Base-by-base conservation (phyloP, 2,113 vertebrate species). In the Periophthalmus modestus region DNA sequence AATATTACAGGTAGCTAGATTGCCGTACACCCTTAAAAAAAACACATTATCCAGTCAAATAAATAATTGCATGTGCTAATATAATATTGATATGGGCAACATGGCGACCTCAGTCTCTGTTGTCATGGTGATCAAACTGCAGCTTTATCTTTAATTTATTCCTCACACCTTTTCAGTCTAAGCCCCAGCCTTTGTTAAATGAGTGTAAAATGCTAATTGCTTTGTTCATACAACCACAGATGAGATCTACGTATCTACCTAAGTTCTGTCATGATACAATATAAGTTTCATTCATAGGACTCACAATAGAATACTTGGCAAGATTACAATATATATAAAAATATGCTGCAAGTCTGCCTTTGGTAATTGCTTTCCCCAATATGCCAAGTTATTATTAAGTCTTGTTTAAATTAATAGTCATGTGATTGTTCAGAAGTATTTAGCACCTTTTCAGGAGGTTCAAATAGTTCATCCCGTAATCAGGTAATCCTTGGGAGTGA, bases 191-290 rank as follows among this genome's bases (percentile, higher is more conserved):
- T 89, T 91, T 89, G 82, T 85, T 83, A 87, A 82, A 81, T 70
- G 86, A 82, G 85, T 79, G 88, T 88, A 89, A 89, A 91, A 91
- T 89, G 87, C 90, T 71, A 23, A 79, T 66, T 78, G 84, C 90
- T 86, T 90, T 87, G 36, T 89, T 91, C 88, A 91, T 70, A 85
- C 81, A 66, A 83, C 81, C 75, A 82, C 87, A 88, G 85, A 89
- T 85, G n/a, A 72, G 67, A 62, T 65, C 87, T 84, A 87, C 82
- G 74, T 79, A 62, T 87, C 77, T 82, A 87, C 7, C 2, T 9
- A 43, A 43, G 10, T 5, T 39, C 5, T 39, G 36, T 39, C 9
- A 43, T 9, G 39, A 43, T 10, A 9, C 39, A 10, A 43, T 43
- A 43, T 43, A 43, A 0, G 10, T 2, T 43, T 43, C 1, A 43